A percentile compares a stretch with the other conserved stretches of the same genome.
These are phyloP conservation scores for Neoascia interrupta DNA, from an alignment of 2,888 invertebrate genomes.

Conservation along the genomic window DNA sequence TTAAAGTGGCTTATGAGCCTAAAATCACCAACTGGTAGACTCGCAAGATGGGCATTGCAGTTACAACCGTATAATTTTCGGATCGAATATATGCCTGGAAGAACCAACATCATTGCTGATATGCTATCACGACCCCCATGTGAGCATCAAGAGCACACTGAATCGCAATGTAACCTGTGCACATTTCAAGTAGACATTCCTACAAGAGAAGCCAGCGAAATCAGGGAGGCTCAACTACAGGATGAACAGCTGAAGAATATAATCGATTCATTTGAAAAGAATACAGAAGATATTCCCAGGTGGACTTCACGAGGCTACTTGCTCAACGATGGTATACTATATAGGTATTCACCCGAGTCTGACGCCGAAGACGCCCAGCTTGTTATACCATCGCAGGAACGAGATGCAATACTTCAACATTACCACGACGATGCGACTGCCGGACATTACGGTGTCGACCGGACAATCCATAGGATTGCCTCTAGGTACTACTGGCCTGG, in stretches of 20 bases:
- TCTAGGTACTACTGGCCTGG: background rate
- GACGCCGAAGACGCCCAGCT: constrained; percentile 18
- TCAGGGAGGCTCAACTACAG: background rate
- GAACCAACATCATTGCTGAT: constrained; percentile 73
- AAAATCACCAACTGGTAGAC: constrained; percentile 76
- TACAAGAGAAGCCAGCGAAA: constrained; percentile 18
- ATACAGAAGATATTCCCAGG: no score
- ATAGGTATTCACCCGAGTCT: constrained; percentile 4
- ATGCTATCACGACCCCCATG: constrained; percentile 47
- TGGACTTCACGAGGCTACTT: constrained; percentile 30
- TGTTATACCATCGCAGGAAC: constrained; percentile 11
- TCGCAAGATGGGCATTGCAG: constrained; percentile 79
- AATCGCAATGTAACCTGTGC: constrained; percentile 2
- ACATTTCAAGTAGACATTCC: constrained; percentile 44
- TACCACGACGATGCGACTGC: constrained; percentile 37
- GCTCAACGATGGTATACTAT: background rate
- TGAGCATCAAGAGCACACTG: background rate
- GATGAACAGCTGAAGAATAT: background rate
- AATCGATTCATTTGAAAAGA: background rate
- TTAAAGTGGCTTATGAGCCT: constrained; percentile 79
- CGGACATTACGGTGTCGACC: constrained; percentile 10
- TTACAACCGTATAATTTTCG: constrained; percentile 77
- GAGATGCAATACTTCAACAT: constrained; percentile 30
- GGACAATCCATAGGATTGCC: background rate
- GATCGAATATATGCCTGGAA: constrained; percentile 76